Percentiles rank a stretch among this genome's conserved stretches.
These are phyloP conservation scores for Hypomecis atomaria DNA, from an alignment of 2,888 invertebrate species.

Conservation along the genomic window DNA sequence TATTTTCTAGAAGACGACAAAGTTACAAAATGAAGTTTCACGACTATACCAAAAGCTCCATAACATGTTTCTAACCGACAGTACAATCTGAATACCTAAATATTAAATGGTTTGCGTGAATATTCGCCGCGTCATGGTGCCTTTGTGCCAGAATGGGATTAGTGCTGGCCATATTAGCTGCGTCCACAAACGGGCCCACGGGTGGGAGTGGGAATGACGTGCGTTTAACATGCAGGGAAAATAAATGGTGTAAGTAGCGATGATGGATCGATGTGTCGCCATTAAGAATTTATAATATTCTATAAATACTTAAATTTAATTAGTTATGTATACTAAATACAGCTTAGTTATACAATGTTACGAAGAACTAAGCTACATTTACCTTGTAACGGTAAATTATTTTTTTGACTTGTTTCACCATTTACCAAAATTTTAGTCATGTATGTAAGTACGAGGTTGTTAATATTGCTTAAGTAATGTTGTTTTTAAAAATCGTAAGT, in stretches of 20 bases:
- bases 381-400: too few relatives aligned
- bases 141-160: constrained; percentile 78
- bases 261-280: constrained; percentile 25
- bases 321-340: constrained; percentile 7
- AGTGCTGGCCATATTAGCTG: constrained; percentile 76
- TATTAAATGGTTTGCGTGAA: constrained; percentile 80
- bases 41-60: background rate
- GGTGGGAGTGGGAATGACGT: constrained; percentile 48
- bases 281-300: constrained; percentile 6
- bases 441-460: too few relatives aligned
- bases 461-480: too few relatives aligned
- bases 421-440: too few relatives aligned
- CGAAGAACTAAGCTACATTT: too few relatives aligned
- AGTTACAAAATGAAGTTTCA: background rate
- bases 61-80: constrained; percentile 48
- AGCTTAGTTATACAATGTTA: too few relatives aligned
- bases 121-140: constrained; percentile 79
- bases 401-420: too few relatives aligned
- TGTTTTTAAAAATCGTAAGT: too few relatives aligned
- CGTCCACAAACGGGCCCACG: constrained; percentile 46
- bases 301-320: constrained; percentile 7
- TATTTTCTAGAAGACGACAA: too few relatives aligned
- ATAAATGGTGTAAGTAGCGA: constrained; percentile 25
- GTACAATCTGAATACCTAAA: constrained; percentile 79
- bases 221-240: constrained; percentile 40